Evolutionary conservation across 2,113 vertebrate genomes (phyloP).

Genomic region (Bagarius yarrelli): DNA sequence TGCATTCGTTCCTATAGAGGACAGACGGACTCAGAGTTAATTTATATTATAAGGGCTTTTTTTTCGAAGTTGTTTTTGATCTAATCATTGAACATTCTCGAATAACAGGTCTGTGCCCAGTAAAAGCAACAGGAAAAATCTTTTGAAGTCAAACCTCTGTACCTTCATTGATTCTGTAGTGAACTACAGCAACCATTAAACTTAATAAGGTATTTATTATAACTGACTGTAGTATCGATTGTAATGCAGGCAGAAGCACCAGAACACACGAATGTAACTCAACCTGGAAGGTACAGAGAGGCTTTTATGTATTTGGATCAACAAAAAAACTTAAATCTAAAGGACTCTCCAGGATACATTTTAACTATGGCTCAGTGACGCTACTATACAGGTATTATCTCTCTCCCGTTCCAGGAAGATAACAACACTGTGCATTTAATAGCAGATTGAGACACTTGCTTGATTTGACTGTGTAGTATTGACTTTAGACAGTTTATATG

Average conservation of each 20-base stretch:
- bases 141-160: neutral
- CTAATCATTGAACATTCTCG: neutral
- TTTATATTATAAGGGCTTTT: neutral
- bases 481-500: neutral
- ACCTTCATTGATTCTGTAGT: constrained; percentile 14
- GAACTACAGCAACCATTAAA: constrained; percentile 16
- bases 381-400: neutral
- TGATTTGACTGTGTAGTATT: neutral
- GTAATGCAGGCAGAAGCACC: neutral
- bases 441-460: neutral
- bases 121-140: neutral
- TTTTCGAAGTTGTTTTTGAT: neutral
- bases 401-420: neutral
- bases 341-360: neutral
- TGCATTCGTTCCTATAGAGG: constrained; percentile 35
- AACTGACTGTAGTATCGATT: constrained; percentile 8
- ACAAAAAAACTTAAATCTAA: neutral
- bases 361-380: no score
- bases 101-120: neutral
- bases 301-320: constrained; percentile 4
- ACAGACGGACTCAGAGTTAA: neutral
- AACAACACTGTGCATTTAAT: neutral
- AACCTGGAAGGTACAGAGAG: neutral
- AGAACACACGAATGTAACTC: neutral
- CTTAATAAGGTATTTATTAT: constrained; percentile 14